Evolutionary conservation across 1,140 invertebrate species (phyloP).

Genomic region (Andricus grossulariae): DNA sequence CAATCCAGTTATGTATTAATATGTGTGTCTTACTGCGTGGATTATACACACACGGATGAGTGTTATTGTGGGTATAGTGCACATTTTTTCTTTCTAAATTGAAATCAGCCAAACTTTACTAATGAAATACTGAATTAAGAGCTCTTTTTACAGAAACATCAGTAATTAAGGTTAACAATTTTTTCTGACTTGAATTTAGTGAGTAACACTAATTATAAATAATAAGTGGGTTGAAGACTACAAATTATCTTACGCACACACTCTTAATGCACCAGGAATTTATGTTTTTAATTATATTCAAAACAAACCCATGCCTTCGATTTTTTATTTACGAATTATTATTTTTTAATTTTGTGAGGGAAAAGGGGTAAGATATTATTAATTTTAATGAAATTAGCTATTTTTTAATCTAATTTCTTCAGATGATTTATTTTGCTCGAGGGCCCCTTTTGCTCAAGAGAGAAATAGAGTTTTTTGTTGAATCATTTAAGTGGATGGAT

Average conservation of each 20-base stretch:
- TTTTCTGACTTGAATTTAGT: conserved; percentile 14
- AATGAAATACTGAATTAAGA: background rate
- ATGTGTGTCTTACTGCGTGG: conserved; percentile 21
- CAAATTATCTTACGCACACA: conserved; percentile 1
- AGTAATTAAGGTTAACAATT: background rate
- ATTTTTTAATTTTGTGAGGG: too few species aligned
- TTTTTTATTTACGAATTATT: background rate
- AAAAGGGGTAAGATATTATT: background rate
- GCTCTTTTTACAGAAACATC: too few species aligned
- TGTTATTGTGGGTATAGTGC: conserved; percentile 15
- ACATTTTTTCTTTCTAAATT: conserved; percentile 15
- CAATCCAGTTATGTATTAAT: background rate
- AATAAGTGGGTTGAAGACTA: background rate
- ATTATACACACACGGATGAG: conserved; percentile 16
- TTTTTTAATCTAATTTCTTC: background rate
- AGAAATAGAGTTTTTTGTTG: background rate
- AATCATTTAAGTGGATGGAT: background rate
- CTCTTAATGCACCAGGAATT: background rate
- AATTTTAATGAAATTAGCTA: background rate
- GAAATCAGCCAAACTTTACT: background rate
- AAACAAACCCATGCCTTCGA: background rate
- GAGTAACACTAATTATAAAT: background rate
- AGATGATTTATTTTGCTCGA: background rate
- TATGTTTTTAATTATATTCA: background rate
- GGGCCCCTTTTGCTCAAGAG: background rate